Conservation (phyloP, 2,797 vertebrate species). For the Helostoma temminkii region DNA sequence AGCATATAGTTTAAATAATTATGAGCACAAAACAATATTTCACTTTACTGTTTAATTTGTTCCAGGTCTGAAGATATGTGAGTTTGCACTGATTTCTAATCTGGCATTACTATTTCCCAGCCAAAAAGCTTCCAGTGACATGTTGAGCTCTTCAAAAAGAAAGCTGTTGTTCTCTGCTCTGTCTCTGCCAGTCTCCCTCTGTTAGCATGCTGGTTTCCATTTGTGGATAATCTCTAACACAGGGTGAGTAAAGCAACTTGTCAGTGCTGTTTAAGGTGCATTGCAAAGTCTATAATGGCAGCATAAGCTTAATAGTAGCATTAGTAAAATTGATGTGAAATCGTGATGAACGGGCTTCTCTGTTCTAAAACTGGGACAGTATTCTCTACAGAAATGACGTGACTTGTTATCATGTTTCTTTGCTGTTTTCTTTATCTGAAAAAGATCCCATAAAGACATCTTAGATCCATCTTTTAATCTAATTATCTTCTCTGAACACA, state of each 20-base stretch:
- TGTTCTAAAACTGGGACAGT: neutral
- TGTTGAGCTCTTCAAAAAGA: conserved; percentile 1
- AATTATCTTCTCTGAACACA: conserved; percentile 9
- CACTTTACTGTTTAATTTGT: too few species aligned
- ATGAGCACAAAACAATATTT: conserved; percentile 22
- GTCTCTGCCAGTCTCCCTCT: conserved; percentile 9
- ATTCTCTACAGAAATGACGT: neutral
- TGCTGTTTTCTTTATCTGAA: conserved; percentile 20
- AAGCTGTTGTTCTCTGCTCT: conserved; percentile 25
- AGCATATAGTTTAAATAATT: too few species aligned
- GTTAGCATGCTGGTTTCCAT: conserved; percentile 29
- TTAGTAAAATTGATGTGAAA: neutral
- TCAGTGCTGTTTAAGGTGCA: too few species aligned
- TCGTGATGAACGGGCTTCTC: neutral
- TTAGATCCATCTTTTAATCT: conserved; percentile 10
- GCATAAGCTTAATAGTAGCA: neutral
- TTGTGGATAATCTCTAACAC: neutral
- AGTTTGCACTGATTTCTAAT: conserved; percentile 14
- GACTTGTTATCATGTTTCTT: conserved; percentile 1
- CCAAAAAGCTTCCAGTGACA: conserved; percentile 19
- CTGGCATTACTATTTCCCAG: conserved; percentile 26
- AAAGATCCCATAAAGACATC: conserved; percentile 5
- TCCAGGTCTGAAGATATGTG: conserved; percentile 17
- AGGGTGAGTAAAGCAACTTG: too few species aligned
- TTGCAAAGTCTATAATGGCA: neutral